phyloP scores from a whole-genome alignment of 2,888 invertebrate genomes.

The Metacarcinus magister region DNA sequence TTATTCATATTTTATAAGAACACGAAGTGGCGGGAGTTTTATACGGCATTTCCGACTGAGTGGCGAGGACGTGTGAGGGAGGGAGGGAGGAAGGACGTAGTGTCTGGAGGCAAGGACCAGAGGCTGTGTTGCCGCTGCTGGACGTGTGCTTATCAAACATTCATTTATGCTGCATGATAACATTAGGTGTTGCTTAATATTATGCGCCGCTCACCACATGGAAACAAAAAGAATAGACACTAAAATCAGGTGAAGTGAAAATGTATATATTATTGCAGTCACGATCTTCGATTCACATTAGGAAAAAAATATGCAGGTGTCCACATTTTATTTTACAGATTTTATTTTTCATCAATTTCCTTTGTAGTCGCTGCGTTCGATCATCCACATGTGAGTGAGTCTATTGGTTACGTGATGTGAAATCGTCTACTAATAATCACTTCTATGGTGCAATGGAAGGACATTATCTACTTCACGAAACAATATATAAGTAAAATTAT shows the following conservation, averaged over 20 bases:
- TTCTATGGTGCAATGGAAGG: background rate
- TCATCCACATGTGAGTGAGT: no score
- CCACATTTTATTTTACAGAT: slow-evolving; percentile 9
- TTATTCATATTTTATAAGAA: background rate
- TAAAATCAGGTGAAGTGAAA: slow-evolving; percentile 32
- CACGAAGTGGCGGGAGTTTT: background rate
- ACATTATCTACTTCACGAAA: background rate
- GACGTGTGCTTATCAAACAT: slow-evolving; percentile 38
- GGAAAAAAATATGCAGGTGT: background rate
- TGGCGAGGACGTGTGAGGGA: background rate
- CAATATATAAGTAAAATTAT: no score
- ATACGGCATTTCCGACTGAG: slow-evolving; percentile 9
- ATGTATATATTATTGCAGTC: slow-evolving; percentile 35
- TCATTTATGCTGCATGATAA: slow-evolving; percentile 21
- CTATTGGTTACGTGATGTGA: background rate
- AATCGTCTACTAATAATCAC: background rate
- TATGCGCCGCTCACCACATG: background rate
- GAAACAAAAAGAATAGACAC: background rate
- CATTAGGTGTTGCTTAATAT: slow-evolving; percentile 16
- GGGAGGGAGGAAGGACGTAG: background rate
- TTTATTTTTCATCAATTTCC: background rate
- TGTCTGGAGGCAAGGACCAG: background rate
- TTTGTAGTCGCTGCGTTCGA: background rate
- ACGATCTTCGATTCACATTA: slow-evolving; percentile 6
- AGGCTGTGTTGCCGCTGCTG: background rate